phyloP scores from a whole-genome alignment of 2,797 vertebrate species.

The Phoebastria nigripes region DNA sequence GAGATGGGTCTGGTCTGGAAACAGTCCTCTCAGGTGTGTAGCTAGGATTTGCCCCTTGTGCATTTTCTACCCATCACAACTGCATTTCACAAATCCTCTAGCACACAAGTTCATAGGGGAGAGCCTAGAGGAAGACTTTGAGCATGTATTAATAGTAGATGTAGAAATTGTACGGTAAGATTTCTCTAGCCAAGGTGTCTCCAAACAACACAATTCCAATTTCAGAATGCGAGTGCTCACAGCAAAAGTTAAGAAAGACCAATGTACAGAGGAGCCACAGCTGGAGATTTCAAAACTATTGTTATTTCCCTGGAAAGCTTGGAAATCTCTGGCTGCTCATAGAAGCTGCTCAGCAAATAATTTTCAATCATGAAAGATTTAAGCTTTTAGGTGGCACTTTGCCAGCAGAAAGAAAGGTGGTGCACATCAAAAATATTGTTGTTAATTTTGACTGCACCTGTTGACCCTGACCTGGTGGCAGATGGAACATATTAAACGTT shows the following conservation, averaged over 20 bases:
- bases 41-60: fast-evolving
- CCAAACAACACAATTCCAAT: background rate
- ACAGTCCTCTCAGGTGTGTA: background rate
- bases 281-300: background rate
- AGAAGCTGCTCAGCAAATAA: background rate
- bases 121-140: background rate
- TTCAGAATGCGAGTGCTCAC: background rate
- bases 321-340: background rate
- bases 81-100: background rate
- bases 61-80: background rate
- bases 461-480: background rate
- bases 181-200: background rate
- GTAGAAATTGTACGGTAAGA: background rate
- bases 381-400: background rate
- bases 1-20: background rate
- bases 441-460: background rate
- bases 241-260: background rate
- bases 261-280: background rate
- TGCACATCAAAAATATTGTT: background rate
- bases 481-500: background rate
- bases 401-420: background rate
- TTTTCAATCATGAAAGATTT: background rate
- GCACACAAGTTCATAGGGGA: background rate
- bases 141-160: background rate
- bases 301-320: background rate